Evolutionary conservation across 2,888 invertebrate species (phyloP), one percentile per base, ranked within the genome.

Genomic region (Meteorus cinctellus): DNA sequence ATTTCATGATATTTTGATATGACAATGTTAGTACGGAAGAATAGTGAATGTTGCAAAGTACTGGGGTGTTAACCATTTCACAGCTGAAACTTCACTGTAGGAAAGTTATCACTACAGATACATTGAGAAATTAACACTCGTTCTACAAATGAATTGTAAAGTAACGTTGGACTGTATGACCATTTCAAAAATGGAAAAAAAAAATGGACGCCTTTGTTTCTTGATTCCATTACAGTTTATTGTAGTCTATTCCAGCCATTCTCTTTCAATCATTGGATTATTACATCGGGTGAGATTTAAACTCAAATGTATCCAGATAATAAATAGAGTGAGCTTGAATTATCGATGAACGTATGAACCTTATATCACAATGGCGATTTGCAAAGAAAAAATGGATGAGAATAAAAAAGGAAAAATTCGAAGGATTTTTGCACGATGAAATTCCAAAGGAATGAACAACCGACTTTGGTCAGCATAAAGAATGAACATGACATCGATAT

Each of bases 321-420:
- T 27, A 67, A 79, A 77, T 74, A 48, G 78, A 79, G 79, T 77
- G 79, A 77, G 79, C 59, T 79, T 41, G 67, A 19, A 60, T 71
- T 77, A 68, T 72, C 63, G 12, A 14, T 62, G 31, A 19, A 59
- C 66, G 55, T 45, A n/a, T 48, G 16, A 48, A n/a, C 16, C n/a
- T n/a, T n/a, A 48, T 16, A 3, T 5, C 16, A 5, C 6, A 48
- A 3, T 48, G n/a, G 4, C 1, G 4, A 48, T 16, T 48, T 14
- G 14, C 4, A 48, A n/a, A 48, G 48, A 48, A 62, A 27, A 27
- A 45, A 19, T 66, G n/a, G 41, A 45, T n/a, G 6, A 48, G 24
- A 12, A 73, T 45, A 14, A 6, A 63, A 36, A 27, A 60, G 45
- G 36, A 34, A 19, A 65, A 36, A 45, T 45, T 29, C 48, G 29